A percentile compares a stretch with the other conserved stretches of the same genome.
Evolutionary conservation across 2,888 invertebrate genomes (phyloP).

Genomic region (Atrina japonica): DNA sequence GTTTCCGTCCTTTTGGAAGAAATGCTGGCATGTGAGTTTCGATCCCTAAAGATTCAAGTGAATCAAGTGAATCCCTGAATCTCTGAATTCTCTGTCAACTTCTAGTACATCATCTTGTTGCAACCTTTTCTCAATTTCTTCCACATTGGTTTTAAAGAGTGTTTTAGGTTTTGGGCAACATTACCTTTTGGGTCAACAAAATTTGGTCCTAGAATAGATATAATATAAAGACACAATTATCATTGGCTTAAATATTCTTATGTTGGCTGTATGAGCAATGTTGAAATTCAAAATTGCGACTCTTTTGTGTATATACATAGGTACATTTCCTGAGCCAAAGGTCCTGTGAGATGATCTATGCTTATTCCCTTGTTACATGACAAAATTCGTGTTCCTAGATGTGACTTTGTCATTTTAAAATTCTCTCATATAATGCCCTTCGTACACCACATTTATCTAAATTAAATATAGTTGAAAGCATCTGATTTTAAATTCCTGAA

Average conservation of each 20-base stretch:
- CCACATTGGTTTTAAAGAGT: slow-evolving; percentile 22
- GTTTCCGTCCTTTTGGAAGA: slow-evolving; percentile 31
- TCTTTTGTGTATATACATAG: slow-evolving; percentile 27
- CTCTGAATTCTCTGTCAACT: slow-evolving; percentile 37
- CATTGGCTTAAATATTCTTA: slow-evolving; percentile 36
- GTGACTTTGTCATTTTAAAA: slow-evolving; percentile 14
- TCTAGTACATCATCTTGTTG: slow-evolving; percentile 22
- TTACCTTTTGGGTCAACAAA: slow-evolving; percentile 30
- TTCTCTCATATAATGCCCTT: slow-evolving; percentile 25
- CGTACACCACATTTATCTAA: slow-evolving; percentile 25
- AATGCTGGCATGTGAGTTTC: slow-evolving; percentile 29
- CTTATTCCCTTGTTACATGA: slow-evolving; percentile 14
- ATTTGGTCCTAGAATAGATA: slow-evolving; percentile 34
- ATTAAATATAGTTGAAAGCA: slow-evolving; percentile 33
- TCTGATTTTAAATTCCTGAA: slow-evolving; percentile 20
- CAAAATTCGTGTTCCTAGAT: slow-evolving; percentile 27
- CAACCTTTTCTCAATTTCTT: slow-evolving; percentile 19
- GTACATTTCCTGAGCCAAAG: slow-evolving; percentile 34
- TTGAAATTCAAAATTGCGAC: slow-evolving; percentile 21
- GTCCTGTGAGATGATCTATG: slow-evolving; percentile 30
- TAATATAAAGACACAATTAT: slow-evolving; percentile 24
- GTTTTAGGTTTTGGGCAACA: slow-evolving; percentile 31
- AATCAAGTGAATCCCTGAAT: slow-evolving; percentile 23
- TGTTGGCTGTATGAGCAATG: slow-evolving; percentile 19
- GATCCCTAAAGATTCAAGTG: slow-evolving; percentile 29